phyloP scores from a whole-genome alignment of 2,888 invertebrate species.

The Macaria notata region DNA sequence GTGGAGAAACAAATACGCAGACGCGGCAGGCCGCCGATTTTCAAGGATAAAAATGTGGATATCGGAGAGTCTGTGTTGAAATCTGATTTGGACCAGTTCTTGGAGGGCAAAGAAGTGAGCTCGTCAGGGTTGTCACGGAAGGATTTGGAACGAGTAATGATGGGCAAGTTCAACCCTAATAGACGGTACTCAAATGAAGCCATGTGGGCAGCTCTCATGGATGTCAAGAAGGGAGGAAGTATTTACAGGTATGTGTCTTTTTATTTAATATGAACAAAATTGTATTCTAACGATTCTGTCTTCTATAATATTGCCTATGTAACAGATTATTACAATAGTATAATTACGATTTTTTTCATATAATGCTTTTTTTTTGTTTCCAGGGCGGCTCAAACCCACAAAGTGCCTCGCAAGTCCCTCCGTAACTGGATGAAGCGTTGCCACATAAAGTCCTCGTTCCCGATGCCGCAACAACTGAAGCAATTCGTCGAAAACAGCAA shows the following conservation, averaged over 20 bases:
- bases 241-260: slow-evolving; percentile 76
- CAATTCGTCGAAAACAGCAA: slow-evolving; percentile 81
- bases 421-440: slow-evolving; percentile 85
- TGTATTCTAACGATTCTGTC: no score
- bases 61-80: slow-evolving; percentile 73
- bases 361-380: slow-evolving; percentile 26
- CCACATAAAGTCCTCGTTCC: slow-evolving; percentile 82
- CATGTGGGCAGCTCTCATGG: slow-evolving; percentile 83
- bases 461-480: slow-evolving; percentile 81
- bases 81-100: slow-evolving; percentile 75
- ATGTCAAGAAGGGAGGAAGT: slow-evolving; percentile 82
- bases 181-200: slow-evolving; percentile 78
- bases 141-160: slow-evolving; percentile 76
- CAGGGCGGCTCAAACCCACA: slow-evolving; percentile 83
- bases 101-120: slow-evolving; percentile 76
- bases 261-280: no score
- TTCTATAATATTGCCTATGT: no score
- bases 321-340: no score
- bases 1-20: slow-evolving; percentile 62
- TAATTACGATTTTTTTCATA: no score
- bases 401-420: slow-evolving; percentile 82
- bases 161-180: slow-evolving; percentile 79
- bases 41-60: slow-evolving; percentile 71
- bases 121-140: slow-evolving; percentile 75
- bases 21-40: slow-evolving; percentile 70